Conservation (phyloP, 2,888 invertebrate genomes). For the Leucophenga maculata region DNA sequence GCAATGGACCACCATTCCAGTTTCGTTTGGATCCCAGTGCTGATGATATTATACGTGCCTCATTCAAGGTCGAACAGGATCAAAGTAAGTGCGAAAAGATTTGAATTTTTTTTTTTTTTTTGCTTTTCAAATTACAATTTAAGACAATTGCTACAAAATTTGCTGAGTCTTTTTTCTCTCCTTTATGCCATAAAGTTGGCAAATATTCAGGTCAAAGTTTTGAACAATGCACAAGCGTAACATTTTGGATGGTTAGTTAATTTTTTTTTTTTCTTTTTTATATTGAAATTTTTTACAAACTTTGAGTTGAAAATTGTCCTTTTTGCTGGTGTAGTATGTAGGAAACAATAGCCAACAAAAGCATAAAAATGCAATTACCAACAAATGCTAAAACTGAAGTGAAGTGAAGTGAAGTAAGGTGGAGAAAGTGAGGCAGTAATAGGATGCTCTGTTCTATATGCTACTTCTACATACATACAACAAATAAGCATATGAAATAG, state of each 20-base stretch:
- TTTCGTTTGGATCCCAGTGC: slow-evolving; percentile 94
- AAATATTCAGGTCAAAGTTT: slow-evolving; percentile 53
- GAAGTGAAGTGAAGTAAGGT: slow-evolving; percentile 48
- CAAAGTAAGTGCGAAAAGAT: slow-evolving; percentile 80
- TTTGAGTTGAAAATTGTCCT: slow-evolving; percentile 12
- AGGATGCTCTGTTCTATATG: background rate
- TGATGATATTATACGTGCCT: slow-evolving; percentile 92
- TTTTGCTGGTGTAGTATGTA: background rate
- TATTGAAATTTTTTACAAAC: slow-evolving; percentile 37
- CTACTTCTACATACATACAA: slow-evolving; percentile 36
- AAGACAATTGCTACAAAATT: background rate
- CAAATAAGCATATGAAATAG: slow-evolving; percentile 40
- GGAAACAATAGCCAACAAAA: slow-evolving; percentile 36
- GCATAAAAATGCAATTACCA: slow-evolving; percentile 64
- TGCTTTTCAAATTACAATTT: background rate
- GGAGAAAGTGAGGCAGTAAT: background rate
- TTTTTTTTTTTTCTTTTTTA: slow-evolving; percentile 19
- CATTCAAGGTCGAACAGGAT: slow-evolving; percentile 97
- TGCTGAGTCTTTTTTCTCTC: background rate
- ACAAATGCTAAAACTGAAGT: slow-evolving; percentile 43
- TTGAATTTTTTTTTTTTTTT: background rate
- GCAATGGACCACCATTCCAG: slow-evolving; percentile 97
- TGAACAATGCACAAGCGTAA: slow-evolving; percentile 47
- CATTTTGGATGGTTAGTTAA: slow-evolving; percentile 34
- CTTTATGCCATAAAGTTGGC: slow-evolving; percentile 34